Evolutionary conservation across 64 coral and sea anemone species (phyloP).

Genomic region (Catalaphyllia jardinei): DNA sequence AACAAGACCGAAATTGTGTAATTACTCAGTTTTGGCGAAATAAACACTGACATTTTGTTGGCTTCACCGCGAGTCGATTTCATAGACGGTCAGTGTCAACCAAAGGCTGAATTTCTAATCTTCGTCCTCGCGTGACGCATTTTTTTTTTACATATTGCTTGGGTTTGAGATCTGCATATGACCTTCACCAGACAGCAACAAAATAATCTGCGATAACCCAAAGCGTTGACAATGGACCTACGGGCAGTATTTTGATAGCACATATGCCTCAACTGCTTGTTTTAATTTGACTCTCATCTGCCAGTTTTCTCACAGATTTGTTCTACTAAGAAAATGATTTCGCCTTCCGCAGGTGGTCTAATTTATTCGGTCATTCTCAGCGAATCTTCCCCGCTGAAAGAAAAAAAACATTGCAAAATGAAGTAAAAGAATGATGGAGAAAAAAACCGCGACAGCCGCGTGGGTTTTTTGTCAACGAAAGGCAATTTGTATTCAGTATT

Average conservation of each 20-base stretch:
- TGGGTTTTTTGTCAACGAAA: background rate
- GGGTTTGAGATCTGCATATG: background rate
- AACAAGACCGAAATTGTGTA: background rate
- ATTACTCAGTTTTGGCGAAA: slow-evolving; percentile 15
- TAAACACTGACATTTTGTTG: slow-evolving; percentile 8
- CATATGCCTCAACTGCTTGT: slow-evolving; percentile 4
- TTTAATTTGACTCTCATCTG: slow-evolving; percentile 25
- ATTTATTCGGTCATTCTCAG: slow-evolving; percentile 11
- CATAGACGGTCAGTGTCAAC: background rate
- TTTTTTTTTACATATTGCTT: background rate
- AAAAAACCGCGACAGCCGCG: background rate
- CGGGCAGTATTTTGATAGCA: background rate
- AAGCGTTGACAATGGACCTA: background rate
- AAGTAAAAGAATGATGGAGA: background rate
- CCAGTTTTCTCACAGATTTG: slow-evolving; percentile 23
- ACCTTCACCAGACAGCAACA: background rate
- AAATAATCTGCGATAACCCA: slow-evolving; percentile 6
- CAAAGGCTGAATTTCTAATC: background rate
- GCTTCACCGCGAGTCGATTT: background rate
- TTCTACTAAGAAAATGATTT: slow-evolving; percentile 5
- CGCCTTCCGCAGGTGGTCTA: slow-evolving; percentile 6
- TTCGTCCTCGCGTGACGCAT: background rate
- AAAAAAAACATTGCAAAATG: background rate
- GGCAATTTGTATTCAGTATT: too few relatives aligned
- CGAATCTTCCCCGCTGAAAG: background rate